These are phyloP conservation scores for Gisinianus flammeolus DNA, from an alignment of 2,888 invertebrate species.

Conservation along the genomic window DNA sequence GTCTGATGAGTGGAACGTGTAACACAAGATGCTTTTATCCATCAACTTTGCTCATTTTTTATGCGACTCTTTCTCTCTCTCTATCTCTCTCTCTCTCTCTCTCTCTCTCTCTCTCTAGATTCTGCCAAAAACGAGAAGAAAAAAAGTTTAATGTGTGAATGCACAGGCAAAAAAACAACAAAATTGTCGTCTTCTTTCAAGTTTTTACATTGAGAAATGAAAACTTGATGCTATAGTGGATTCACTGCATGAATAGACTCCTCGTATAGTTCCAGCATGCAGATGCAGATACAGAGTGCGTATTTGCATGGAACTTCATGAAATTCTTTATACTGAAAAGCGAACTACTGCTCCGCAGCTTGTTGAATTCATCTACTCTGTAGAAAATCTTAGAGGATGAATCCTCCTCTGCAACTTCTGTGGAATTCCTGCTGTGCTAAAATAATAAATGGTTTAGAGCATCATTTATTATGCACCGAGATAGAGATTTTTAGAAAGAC, in stretches of 20 bases:
- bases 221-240: background rate
- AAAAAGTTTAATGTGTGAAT: constrained; percentile 3
- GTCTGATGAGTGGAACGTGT: background rate
- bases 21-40: background rate
- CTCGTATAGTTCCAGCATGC: too few species aligned
- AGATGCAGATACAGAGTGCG: background rate
- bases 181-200: background rate
- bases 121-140: too few species aligned
- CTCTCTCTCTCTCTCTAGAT: too few species aligned
- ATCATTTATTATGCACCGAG: constrained; percentile 23
- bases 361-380: background rate
- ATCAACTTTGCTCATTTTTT: background rate
- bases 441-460: constrained; percentile 27
- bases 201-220: background rate
- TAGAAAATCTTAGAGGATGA: background rate
- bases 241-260: too few species aligned
- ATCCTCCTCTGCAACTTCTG: background rate
- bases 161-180: background rate
- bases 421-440: constrained; percentile 23
- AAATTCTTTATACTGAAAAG: background rate
- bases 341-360: background rate
- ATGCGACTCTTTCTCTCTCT: background rate
- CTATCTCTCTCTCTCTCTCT: background rate
- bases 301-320: background rate
- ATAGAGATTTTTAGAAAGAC: background rate